These are phyloP conservation scores for Oryzias dopingdopingensis DNA, from an alignment of 2,797 vertebrate species.

Conservation along the genomic window DNA sequence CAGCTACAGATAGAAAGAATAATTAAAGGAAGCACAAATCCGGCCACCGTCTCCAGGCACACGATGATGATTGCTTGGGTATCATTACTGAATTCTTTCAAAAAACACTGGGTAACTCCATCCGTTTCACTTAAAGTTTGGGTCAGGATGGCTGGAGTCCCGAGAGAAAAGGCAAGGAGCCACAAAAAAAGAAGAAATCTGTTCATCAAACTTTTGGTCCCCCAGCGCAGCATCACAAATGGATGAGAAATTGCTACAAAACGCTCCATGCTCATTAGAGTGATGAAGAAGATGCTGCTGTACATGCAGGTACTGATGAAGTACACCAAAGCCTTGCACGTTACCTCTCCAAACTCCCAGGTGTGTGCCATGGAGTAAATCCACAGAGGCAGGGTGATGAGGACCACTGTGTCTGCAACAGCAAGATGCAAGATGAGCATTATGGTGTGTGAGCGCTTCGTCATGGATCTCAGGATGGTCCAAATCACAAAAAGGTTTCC, in stretches of 20 bases:
- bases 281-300: constrained; percentile 82
- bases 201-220: constrained; percentile 16
- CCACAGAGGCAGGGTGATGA: constrained; percentile 82
- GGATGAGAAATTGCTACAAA: constrained; percentile 77
- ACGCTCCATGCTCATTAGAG: constrained; percentile 78
- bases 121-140: constrained; percentile 31
- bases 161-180: constrained; percentile 73
- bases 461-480: constrained; percentile 76
- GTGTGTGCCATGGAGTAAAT: constrained; percentile 75
- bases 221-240: constrained; percentile 58
- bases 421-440: constrained; percentile 81
- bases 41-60: constrained; percentile 76
- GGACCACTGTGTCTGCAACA: constrained; percentile 76
- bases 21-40: constrained; percentile 78
- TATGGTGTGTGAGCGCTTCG: constrained; percentile 73
- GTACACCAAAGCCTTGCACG: constrained; percentile 71
- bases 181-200: constrained; percentile 68
- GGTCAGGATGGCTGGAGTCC: constrained; percentile 67
- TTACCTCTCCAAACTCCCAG: constrained; percentile 71
- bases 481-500: constrained; percentile 83
- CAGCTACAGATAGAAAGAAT: constrained; percentile 77
- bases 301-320: constrained; percentile 80
- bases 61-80: constrained; percentile 44
- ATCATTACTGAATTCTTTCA: constrained; percentile 50
- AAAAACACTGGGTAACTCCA: constrained; percentile 52